phyloP scores from a whole-genome alignment of 2,888 invertebrate species.

The Eupithecia abbreviata region DNA sequence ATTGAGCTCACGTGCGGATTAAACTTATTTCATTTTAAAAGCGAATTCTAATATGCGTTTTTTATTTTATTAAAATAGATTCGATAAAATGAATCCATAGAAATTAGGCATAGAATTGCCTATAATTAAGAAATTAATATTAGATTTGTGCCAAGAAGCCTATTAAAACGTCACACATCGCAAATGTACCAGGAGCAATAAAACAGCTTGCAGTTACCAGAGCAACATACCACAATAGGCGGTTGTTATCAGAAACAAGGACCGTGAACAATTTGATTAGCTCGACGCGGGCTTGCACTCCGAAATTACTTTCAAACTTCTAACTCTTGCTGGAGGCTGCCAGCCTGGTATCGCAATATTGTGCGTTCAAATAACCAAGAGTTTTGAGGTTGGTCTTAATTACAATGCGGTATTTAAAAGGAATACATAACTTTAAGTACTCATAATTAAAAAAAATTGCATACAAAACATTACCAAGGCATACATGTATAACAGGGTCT shows the following conservation, averaged over 20 bases:
- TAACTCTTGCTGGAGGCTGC: slow-evolving; percentile 63
- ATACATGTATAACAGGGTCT: neutral
- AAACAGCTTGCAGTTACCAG: slow-evolving; percentile 56
- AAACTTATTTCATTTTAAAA: neutral
- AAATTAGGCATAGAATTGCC: neutral
- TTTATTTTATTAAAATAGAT: neutral
- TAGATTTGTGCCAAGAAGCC: neutral
- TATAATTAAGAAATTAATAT: neutral
- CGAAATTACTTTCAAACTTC: slow-evolving; percentile 78
- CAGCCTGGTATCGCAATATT: slow-evolving; percentile 58
- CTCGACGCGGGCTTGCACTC: slow-evolving; percentile 79
- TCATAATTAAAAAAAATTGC: neutral
- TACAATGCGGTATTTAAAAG: slow-evolving; percentile 23
- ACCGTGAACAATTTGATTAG: slow-evolving; percentile 82
- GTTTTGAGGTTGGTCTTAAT: slow-evolving; percentile 29
- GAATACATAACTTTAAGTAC: neutral
- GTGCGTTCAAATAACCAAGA: slow-evolving; percentile 46
- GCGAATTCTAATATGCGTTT: neutral
- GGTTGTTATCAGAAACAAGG: slow-evolving; percentile 74
- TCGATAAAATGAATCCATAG: neutral
- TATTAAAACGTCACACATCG: slow-evolving; percentile 2
- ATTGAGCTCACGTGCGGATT: neutral
- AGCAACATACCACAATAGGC: slow-evolving; percentile 61
- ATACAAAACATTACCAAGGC: neutral
- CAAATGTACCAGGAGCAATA: slow-evolving; percentile 38